Base-by-base conservation (phyloP, 1,140 invertebrate genomes). In the Pemphigus obesinymphae region DNA sequence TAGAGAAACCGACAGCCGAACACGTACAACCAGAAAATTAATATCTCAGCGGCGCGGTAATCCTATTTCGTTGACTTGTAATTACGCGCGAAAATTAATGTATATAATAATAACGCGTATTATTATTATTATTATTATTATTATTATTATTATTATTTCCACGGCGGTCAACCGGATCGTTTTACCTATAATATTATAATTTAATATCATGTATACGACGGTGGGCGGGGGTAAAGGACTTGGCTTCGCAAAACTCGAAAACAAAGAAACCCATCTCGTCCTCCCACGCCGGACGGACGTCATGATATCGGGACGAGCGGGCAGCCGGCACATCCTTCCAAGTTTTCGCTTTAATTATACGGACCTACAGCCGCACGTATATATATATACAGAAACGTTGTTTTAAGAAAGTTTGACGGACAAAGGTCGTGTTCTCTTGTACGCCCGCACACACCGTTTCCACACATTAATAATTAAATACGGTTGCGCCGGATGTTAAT, bases 381-480 rank as follows among this genome's bases (percentile, higher is more conserved):
- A 6, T 40, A 23, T 23, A 23, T 40, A 11, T 61, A 31, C 1
- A 13, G 0, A 6, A 3, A 13, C 11, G 37, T n/a, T 61, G 75
- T 78, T 61, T 78, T 78, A 78, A 58, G 75, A 78, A 78, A 78
- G 75, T 78, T 78, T 78, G 75, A 78, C 53, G 75, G 75, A 78
- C 75, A 58, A 61, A 58, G 75, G 75, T 58, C 31, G 55, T 45
- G 45, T 66, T 68, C 63, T 73, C 70, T 43, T 31, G 5, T 75
- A 76, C 50, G 15, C n/a, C n/a, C 11, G 50, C n/a, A 10, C 37
- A 40, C 37, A 10, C 4, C 45, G 31, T 55, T 68, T 68, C 63
- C 11, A 63, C 8, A 37, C 55, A 76, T 76, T 76, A 76, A 76
- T 76, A 76, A n/a, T 55, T 76, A 76, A 76, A 76, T 76, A 76